Evolutionary conservation across 1,140 invertebrate genomes (phyloP).

Genomic region (Seison nebaliae): DNA sequence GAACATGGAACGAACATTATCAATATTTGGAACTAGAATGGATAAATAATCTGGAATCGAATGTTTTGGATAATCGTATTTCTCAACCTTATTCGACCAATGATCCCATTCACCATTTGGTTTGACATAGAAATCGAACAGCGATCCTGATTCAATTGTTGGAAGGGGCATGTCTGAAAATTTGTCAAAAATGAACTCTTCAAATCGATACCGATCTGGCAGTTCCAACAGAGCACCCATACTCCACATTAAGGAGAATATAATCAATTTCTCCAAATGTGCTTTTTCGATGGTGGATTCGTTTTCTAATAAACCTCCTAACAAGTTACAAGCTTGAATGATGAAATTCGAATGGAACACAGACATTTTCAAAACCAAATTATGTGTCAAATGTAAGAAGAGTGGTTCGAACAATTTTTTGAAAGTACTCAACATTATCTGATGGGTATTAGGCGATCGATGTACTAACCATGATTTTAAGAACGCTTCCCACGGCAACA

Average conservation of each 20-base stretch:
- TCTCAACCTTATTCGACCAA: background rate
- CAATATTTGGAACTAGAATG: constrained; percentile 13
- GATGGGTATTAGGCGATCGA: constrained; percentile 24
- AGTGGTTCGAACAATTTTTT: too few species aligned
- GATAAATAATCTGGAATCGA: too few species aligned
- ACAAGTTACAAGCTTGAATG: too few species aligned
- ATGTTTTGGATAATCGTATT: background rate
- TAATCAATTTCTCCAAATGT: constrained; percentile 21
- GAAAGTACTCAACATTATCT: too few species aligned
- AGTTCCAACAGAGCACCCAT: constrained; percentile 61
- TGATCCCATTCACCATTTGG: background rate
- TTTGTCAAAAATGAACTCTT: constrained; percentile 21
- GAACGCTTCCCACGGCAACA: constrained; percentile 25
- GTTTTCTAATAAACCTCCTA: too few species aligned
- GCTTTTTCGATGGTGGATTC: too few species aligned
- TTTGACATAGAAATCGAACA: constrained; percentile 19
- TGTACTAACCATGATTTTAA: constrained; percentile 25
- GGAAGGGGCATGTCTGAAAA: constrained; percentile 17
- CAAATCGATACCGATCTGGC: constrained; percentile 37
- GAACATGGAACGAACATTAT: constrained; percentile 23
- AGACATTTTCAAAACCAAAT: too few species aligned
- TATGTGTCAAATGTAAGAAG: too few species aligned
- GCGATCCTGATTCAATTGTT: constrained; percentile 18
- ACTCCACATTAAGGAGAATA: constrained; percentile 59
- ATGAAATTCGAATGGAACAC: too few species aligned